Evolutionary conservation across 2,888 invertebrate species (phyloP), one percentile per base, ranked within the genome.

Genomic region (Tineola bisselliella): DNA sequence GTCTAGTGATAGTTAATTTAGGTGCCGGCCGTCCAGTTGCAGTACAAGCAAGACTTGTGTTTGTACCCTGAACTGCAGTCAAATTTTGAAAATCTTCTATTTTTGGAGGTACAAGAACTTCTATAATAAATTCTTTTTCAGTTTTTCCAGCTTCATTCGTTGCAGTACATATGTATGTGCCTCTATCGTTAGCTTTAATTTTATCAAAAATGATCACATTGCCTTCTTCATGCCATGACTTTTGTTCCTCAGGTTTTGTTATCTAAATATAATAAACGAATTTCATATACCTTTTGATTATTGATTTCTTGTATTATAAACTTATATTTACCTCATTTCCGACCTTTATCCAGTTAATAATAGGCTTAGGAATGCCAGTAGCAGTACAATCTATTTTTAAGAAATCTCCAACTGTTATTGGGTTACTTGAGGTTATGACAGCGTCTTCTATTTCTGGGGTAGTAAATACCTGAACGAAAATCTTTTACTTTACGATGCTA

Each of bases 101-200:
- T 52, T 63, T 62, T 33, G 86, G 84, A 10, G 72, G 68, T 0
- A 72, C 66, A 15, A 74, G 64, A 12, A 87, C 84, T 84, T 87
- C 70, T 54, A 86, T 73, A 57, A 63, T 65, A 18, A 82, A 72
- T 57, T 66, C 61, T 57, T 64, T 66, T 6, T 63, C 68, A 6
- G 65, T 63, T 1, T 63, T 67, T 6, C 84, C 86, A 60, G 75
- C 81, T 1, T 61, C 57, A 59, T 83, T 87, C 8, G 62, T 62
- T 0, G 79, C 82, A 30, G 63, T 68, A 63, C 86, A 87, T 64
- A 77, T 72, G 57, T 86, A 87, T 1, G 64, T 68, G 0, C 86
- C 86, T 25, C 69, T 68, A 60, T 86, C 84, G 13, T 72, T 67
- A 10, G 68, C 65, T 59, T 63, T 61, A 11, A 79, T 65, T 1